Conservation (phyloP, 2,888 invertebrate genomes). For the Portevinia maculata region DNA sequence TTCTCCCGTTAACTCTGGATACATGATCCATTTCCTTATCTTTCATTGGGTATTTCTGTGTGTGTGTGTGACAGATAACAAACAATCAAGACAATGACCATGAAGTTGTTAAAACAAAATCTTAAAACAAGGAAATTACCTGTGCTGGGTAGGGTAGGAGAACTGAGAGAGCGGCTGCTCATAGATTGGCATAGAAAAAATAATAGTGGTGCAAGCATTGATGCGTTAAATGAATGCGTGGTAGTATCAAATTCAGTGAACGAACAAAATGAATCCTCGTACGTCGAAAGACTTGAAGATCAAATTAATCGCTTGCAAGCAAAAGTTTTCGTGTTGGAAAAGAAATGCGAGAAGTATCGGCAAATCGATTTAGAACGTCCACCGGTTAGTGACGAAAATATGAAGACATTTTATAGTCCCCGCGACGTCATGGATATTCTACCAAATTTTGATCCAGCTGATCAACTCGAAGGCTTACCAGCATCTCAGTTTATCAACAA, state of each 20-base stretch:
- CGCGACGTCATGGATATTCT: neutral
- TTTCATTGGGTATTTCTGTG: neutral
- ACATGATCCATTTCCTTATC: no score
- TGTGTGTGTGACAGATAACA: conserved; percentile 20
- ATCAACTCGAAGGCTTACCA: conserved; percentile 2
- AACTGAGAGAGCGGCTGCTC: neutral
- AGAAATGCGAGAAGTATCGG: conserved; percentile 1
- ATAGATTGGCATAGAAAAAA: neutral
- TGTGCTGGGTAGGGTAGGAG: neutral
- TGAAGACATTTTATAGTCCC: conserved; percentile 3
- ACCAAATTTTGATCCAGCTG: conserved; percentile 2
- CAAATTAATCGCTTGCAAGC: neutral
- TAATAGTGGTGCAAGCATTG: neutral
- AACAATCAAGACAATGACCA: conserved; percentile 10
- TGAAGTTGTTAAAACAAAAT: neutral
- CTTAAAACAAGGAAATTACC: conserved; percentile 5
- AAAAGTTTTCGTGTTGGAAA: neutral
- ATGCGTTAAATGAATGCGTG: neutral
- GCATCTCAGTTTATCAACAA: conserved; percentile 4
- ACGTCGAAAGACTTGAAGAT: neutral
- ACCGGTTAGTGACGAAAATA: neutral
- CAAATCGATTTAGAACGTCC: neutral
- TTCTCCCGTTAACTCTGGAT: no score
- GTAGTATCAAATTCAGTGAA: no score
- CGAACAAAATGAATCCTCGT: neutral